Evolutionary conservation across 2,113 vertebrate species (phyloP), one percentile per base, ranked within the genome.

Genomic region (Eurystomus gularis): DNA sequence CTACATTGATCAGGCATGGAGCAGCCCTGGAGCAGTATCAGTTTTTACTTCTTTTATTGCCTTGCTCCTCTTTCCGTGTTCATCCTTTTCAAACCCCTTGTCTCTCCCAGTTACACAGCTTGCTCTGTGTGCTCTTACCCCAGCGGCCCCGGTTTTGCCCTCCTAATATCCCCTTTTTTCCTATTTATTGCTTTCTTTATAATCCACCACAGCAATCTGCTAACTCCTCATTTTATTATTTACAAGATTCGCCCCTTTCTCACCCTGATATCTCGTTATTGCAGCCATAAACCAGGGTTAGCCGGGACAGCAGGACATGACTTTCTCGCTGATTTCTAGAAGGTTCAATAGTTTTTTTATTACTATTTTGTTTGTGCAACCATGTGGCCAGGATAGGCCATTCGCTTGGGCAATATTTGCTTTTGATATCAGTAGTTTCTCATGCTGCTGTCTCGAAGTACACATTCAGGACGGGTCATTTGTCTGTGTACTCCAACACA

Each of bases 361-460:
- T 80, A 68, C 57, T 55, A 0, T 29, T 61, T 60, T 31, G 9
- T 29, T 24, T 52, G 39, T 69, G 51, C 31, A 51, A 19, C 19
- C 62, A 0, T 3, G 7, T 10, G 44, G 23, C 18, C 42, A 49
- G 60, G 10, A 10, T 3, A 49, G 16, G 54, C 18, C 58, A 28
- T 12, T 13, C 5, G 0, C n/a, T 51, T 51, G 39, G 42, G 24
- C 35, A 57, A 29, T 42, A 10, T 19, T 60, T 44, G 10, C 12
- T 60, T 83, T 78, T 40, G 16, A 6, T 42, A 28, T 12, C 2
- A 3, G 23, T 4, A 51, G 39, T 6, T 20, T 44, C 71, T 79
- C 42, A 28, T 0, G 0, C 31, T 46, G 40, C 20, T 28, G 28
- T 37, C 18, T 26, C 11, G 3, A 86, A 39, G 31, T 37, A n/a